Conservation (phyloP, 1,140 invertebrate species). For the Araneus ventricosus region DNA sequence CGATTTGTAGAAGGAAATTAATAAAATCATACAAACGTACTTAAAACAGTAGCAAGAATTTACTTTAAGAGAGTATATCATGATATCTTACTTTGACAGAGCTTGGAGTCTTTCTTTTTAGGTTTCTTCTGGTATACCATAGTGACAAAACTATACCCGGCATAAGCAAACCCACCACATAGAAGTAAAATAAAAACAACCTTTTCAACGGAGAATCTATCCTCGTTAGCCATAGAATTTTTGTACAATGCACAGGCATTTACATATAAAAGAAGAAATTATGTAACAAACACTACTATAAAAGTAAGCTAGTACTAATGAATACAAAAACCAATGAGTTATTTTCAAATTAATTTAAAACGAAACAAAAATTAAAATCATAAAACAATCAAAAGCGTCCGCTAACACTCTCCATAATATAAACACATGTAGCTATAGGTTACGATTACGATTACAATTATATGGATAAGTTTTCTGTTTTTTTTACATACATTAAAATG, state of each 20-base stretch:
- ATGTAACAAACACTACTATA: neutral
- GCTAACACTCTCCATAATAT: constrained; percentile 29
- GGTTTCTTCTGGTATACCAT: constrained; percentile 43
- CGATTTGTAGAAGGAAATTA: too few species aligned
- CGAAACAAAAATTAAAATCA: constrained; percentile 10
- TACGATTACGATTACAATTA: constrained; percentile 51
- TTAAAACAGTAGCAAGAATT: too few species aligned
- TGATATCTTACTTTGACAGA: constrained; percentile 44
- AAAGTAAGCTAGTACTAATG: neutral
- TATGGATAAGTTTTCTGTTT: neutral
- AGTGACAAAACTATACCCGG: constrained; percentile 52
- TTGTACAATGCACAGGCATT: constrained; percentile 44
- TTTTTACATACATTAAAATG: too few species aligned
- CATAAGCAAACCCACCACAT: constrained; percentile 69
- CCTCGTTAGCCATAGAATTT: constrained; percentile 17
- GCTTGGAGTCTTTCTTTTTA: constrained; percentile 42
- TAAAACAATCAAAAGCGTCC: constrained; percentile 17
- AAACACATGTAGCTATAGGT: constrained; percentile 66
- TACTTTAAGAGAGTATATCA: too few species aligned
- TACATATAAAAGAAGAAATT: neutral
- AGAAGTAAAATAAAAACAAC: constrained; percentile 65
- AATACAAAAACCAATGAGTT: neutral
- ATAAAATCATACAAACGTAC: too few species aligned
- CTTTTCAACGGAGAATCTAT: constrained; percentile 43
- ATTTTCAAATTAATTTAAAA: constrained; percentile 18